A percentile compares a stretch with the other conserved stretches of the same genome.
phyloP scores from a whole-genome alignment of 2,888 invertebrate genomes.

The Mesorhabditis spiculigera region DNA sequence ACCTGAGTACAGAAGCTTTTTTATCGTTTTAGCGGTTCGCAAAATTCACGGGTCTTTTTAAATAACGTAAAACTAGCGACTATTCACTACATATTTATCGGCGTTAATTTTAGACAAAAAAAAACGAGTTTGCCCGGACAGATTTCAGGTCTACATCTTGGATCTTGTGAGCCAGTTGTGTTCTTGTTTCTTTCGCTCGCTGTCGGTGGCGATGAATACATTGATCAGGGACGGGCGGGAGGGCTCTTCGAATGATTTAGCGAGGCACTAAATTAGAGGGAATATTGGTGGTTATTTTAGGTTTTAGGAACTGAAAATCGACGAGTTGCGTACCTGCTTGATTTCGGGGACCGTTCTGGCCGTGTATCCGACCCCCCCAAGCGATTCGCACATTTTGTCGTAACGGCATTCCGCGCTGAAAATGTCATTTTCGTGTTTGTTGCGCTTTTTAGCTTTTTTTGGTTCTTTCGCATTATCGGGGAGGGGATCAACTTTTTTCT shows the following conservation, averaged over 20 bases:
- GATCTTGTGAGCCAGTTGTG: slow-evolving; percentile 90
- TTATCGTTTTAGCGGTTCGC: too few species aligned
- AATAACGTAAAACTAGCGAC: too few species aligned
- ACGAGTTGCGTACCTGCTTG: slow-evolving; percentile 64
- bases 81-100: too few species aligned
- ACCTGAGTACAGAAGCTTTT: too few species aligned
- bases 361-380: slow-evolving; percentile 76
- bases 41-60: too few species aligned
- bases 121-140: too few species aligned
- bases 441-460: too few species aligned
- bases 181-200: slow-evolving; percentile 83
- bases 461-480: too few species aligned
- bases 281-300: neutral
- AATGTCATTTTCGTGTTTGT: too few species aligned
- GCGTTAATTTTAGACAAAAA: too few species aligned
- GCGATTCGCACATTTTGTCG: slow-evolving; percentile 84
- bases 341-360: slow-evolving; percentile 77
- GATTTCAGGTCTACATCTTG: slow-evolving; percentile 67
- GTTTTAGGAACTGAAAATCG: neutral
- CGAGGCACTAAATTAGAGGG: slow-evolving; percentile 11
- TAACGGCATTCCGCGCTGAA: too few species aligned
- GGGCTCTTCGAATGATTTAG: slow-evolving; percentile 30
- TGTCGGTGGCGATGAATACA: slow-evolving; percentile 80
- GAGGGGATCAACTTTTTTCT: too few species aligned
- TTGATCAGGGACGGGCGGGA: slow-evolving; percentile 84